Conservation (phyloP, 2,797 vertebrate species). For the Trematomus bernacchii region DNA sequence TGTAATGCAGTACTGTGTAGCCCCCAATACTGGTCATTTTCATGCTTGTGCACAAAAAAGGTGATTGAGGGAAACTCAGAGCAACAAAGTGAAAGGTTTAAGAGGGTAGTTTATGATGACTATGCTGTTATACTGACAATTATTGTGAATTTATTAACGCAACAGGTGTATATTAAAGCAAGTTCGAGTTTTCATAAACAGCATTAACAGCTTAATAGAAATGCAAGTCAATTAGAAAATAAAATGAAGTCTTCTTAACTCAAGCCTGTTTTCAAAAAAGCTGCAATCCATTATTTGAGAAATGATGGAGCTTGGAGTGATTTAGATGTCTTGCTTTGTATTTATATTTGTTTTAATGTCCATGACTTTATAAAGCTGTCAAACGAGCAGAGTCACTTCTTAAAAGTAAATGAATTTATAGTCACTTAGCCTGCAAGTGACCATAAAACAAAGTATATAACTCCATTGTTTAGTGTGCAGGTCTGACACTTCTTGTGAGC, state of each 20-base stretch:
- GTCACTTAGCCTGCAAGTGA: constrained; percentile 48
- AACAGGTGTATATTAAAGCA: background rate
- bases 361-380: constrained; percentile 41
- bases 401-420: constrained; percentile 52
- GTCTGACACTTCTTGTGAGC: constrained; percentile 14
- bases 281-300: background rate
- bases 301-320: background rate
- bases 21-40: no score
- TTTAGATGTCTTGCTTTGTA: background rate
- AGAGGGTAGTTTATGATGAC: background rate
- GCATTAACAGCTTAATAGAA: background rate
- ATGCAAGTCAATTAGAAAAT: background rate
- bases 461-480: constrained; percentile 11
- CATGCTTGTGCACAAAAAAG: background rate
- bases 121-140: background rate
- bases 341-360: background rate
- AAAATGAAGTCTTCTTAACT: background rate
- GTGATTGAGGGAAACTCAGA: background rate
- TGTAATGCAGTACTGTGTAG: no score
- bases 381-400: constrained; percentile 25
- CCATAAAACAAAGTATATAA: constrained; percentile 37
- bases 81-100: no score
- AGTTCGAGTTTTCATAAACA: background rate
- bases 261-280: background rate
- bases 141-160: background rate